These are phyloP conservation scores for Nebria ingens DNA, from an alignment of 1,140 invertebrate genomes.

Conservation along the genomic window DNA sequence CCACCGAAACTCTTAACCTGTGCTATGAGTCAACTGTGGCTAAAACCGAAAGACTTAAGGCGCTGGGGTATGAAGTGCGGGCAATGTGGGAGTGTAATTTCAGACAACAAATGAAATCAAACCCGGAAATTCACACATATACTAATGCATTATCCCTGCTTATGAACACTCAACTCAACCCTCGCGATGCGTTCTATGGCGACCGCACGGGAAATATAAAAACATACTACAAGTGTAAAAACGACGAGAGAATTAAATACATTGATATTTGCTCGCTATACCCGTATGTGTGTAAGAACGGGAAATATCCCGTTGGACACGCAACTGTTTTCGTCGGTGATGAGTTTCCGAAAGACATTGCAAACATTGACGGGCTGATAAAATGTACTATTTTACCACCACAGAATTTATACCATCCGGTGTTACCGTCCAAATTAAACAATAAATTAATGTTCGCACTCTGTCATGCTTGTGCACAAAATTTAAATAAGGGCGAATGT, in stretches of 20 bases:
- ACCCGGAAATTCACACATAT: no score
- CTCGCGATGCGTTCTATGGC: constrained; percentile 27
- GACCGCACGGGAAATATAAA: constrained; percentile 28
- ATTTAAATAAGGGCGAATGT: constrained; percentile 14
- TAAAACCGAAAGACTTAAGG: neutral
- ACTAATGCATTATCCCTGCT: neutral
- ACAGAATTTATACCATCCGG: constrained; percentile 25
- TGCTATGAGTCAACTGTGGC: neutral
- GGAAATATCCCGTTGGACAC: constrained; percentile 30
- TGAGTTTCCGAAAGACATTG: constrained; percentile 9
- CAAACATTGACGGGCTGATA: constrained; percentile 21
- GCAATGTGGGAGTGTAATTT: constrained; percentile 15
- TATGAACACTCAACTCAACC: constrained; percentile 6
- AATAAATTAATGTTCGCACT: constrained; percentile 28
- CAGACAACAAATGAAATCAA: neutral
- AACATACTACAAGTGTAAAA: constrained; percentile 21
- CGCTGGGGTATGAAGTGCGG: constrained; percentile 12
- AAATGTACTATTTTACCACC: constrained; percentile 29
- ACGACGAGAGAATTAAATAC: constrained; percentile 30
- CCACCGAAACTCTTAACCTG: neutral
- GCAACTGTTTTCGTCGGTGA: constrained; percentile 20
- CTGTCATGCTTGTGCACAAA: constrained; percentile 22
- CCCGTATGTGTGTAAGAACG: constrained; percentile 27
- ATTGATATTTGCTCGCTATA: constrained; percentile 32
- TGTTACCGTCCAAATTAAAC: constrained; percentile 23